Base-by-base conservation (phyloP, 2,113 vertebrate species). In the Serilophus lunatus region DNA sequence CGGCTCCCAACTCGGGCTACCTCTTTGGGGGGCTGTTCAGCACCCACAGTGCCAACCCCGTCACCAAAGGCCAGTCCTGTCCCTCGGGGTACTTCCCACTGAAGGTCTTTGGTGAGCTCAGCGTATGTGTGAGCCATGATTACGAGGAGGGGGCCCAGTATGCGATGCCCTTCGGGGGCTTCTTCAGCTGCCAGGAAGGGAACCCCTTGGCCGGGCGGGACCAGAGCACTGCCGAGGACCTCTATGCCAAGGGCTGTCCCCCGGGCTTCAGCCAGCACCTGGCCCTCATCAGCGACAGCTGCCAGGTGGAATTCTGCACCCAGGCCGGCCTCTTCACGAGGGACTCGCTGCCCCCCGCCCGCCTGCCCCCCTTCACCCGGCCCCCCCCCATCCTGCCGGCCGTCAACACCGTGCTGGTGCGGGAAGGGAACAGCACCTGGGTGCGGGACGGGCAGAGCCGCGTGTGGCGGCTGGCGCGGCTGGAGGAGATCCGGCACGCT, bases 1-100 rank as follows among this genome's bases (percentile, higher is more conserved):
- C 90, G 4, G 82, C 98, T 3, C 87, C 79, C 0, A 17, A 66
- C 74, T 98, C 97, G 0, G 98, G 99, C 1, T 98, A 98, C 70
- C 98, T 99, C 40, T 99, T 99, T 33, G 99, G 99, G 2, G 99
- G 99, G 5, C 86, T 99, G 18, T 99, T 98, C 90, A 98, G 95
- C 12, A 33, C 94, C 12, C 98, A 92, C 26, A 92, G 96, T 2
- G 28, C 97, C 65, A 99, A 99, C 83, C 97, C 98, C 10, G 3
- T 98, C n/a, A 99, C 98, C 0, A 97, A 98, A 23, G 92, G 97
- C 12, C 98, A 98, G 95, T 98, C 97, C 1, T 99, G 99, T 29
- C 99, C 99, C 0, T 56, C 96, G 0, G 82, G 95, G 2, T 98
- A 97, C 28, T 95, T 98, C 40, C 88, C 97, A 1, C 9, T 98